Evolutionary conservation across 2,888 invertebrate species (phyloP).

Genomic region (Yponomeuta cagnagella): DNA sequence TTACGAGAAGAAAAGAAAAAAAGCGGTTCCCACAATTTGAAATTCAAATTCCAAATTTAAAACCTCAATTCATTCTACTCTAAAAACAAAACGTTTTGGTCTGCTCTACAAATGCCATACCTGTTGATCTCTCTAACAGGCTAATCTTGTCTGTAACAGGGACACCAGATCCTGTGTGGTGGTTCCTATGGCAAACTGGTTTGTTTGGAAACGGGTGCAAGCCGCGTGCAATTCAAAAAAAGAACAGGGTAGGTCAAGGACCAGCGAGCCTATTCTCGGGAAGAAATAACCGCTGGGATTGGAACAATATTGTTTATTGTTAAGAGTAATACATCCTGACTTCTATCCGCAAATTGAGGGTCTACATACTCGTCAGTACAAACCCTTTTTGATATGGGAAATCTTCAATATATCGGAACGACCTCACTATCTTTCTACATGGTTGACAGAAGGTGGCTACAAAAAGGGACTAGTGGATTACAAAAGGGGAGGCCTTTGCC

Average conservation of each 20-base stretch:
- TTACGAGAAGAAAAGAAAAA: not conserved
- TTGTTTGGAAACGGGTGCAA: not conserved
- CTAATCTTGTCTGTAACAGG: not conserved
- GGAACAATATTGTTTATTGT: not conserved
- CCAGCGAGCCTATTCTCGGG: not conserved
- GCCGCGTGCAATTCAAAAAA: conserved; percentile 8
- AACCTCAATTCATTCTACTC: not conserved
- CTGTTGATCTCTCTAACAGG: not conserved
- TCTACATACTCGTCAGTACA: too few relatives aligned
- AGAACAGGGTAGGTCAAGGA: conserved; percentile 13
- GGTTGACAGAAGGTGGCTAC: too few relatives aligned
- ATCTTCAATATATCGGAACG: too few relatives aligned
- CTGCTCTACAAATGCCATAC: not conserved
- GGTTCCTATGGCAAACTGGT: not conserved
- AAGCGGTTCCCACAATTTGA: conserved; percentile 11
- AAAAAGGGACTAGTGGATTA: too few relatives aligned
- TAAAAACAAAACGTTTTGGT: not conserved
- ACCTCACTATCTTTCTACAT: too few relatives aligned
- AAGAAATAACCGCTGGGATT: not conserved
- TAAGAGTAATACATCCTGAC: too few relatives aligned
- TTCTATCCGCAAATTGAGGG: too few relatives aligned
- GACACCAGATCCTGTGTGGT: not conserved
- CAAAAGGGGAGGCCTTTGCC: too few relatives aligned
- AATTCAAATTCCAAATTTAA: conserved; percentile 7
- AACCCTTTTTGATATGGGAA: too few relatives aligned